These are phyloP conservation scores for Australoheros facetus DNA, from an alignment of 2,797 vertebrate genomes.

Conservation along the genomic window DNA sequence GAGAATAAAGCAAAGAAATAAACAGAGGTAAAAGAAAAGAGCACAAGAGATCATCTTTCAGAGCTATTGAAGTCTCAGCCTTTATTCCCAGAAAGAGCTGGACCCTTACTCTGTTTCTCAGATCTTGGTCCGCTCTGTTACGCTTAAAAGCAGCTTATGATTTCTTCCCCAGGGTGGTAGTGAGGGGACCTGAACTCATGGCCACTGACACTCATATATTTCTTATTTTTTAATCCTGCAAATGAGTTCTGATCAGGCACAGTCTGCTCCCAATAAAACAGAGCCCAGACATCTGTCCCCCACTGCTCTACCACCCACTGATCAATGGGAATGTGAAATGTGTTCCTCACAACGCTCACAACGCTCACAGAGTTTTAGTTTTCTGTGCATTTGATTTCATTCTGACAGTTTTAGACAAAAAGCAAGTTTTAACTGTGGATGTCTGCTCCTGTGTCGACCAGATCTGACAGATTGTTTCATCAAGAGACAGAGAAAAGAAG, in stretches of 20 bases:
- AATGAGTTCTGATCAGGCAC: slow-evolving; percentile 32
- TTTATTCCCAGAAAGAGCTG: slow-evolving; percentile 23
- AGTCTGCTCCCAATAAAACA: slow-evolving; percentile 5
- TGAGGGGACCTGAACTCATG: slow-evolving; percentile 6
- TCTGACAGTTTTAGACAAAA: slow-evolving; percentile 10
- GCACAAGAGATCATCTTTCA: neutral
- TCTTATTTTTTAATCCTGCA: slow-evolving; percentile 24
- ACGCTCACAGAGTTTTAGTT: neutral
- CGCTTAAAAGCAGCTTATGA: neutral
- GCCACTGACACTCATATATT: neutral
- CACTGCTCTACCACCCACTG: slow-evolving; percentile 14
- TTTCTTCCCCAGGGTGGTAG: neutral
- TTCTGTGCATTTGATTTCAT: neutral
- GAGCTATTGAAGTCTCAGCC: slow-evolving; percentile 24
- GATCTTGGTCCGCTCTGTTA: slow-evolving; percentile 20
- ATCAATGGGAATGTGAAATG: slow-evolving; percentile 27
- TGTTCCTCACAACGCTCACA: neutral
- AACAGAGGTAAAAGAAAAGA: slow-evolving; percentile 5
- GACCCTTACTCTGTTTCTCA: slow-evolving; percentile 21
- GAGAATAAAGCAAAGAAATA: slow-evolving; percentile 7
- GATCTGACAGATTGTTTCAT: slow-evolving; percentile 43
- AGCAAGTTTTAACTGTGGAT: neutral
- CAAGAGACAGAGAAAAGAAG: slow-evolving; percentile 5
- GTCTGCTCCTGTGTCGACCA: neutral
- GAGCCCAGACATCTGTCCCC: slow-evolving; percentile 8